phyloP scores from a whole-genome alignment of 2,888 invertebrate species.

The Lochmaea capreae region DNA sequence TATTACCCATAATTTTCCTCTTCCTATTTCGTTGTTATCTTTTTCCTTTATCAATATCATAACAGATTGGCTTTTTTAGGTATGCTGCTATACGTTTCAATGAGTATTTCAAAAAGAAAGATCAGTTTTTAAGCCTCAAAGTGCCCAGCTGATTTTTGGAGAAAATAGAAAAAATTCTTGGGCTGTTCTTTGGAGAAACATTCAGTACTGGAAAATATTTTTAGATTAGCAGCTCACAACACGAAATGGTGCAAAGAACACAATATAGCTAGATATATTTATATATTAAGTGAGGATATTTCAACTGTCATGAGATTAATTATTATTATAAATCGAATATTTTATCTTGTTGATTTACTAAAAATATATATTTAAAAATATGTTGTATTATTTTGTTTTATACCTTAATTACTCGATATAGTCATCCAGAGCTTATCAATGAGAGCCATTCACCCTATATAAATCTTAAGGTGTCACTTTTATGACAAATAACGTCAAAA shows the following conservation, averaged over 20 bases:
- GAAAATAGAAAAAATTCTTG: neutral
- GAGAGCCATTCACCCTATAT: too few species aligned
- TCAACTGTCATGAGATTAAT: neutral
- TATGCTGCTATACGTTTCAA: slow-evolving; percentile 79
- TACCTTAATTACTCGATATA: too few species aligned
- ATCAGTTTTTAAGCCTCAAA: slow-evolving; percentile 64
- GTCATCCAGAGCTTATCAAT: too few species aligned
- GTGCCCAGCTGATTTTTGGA: slow-evolving; percentile 15
- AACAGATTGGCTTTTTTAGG: slow-evolving; percentile 62
- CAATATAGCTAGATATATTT: neutral
- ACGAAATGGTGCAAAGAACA: neutral
- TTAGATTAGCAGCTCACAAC: neutral
- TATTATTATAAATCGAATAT: slow-evolving; percentile 25
- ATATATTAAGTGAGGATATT: neutral
- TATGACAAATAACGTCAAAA: too few species aligned
- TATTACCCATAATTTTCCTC: too few species aligned
- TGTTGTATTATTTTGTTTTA: neutral
- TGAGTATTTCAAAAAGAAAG: slow-evolving; percentile 78
- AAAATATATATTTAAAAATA: slow-evolving; percentile 10
- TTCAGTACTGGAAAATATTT: neutral
- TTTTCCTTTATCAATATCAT: too few species aligned
- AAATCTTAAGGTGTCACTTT: too few species aligned
- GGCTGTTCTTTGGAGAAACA: neutral
- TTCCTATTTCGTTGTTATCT: too few species aligned
- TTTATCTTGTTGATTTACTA: slow-evolving; percentile 30